Evolutionary conservation across 2,797 vertebrate species (phyloP), one percentile per base, ranked within the genome.

Genomic region (Rhabdomys pumilio): DNA sequence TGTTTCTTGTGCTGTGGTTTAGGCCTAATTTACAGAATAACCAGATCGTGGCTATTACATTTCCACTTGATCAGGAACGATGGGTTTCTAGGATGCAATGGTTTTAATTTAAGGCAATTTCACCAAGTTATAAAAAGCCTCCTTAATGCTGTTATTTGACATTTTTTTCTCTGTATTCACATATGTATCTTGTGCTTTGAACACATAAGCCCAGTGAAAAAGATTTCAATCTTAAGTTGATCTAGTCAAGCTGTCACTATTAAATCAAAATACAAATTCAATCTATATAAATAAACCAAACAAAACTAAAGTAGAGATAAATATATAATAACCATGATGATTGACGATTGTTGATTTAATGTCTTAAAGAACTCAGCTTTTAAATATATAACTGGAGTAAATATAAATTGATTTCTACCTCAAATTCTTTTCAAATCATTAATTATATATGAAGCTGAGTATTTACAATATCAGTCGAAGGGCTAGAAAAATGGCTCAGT

Each of bases 21-120:
- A 93, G 19, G 0, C 59, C 50, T 86, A 93, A 85, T 63, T 50
- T 61, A 29, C 34, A 38, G 2, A 29, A 47, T 72, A 75, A 87
- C 34, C 72, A 79, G 61, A 91, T 6, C 61, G 6, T 88, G 77
- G 1, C 44, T 77, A 61, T 34, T 86, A 22, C 29, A 61, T 75
- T 95, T 82, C 93, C 11, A 90, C 14, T 80, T 87, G 10, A 26
- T 87, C 63, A 92, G 6, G 10, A 90, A 63, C 22, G 17, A 89
- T 22, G 34, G 90, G 38, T 7, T 65, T 73, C 53, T 22, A 67
- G 61, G 6, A 4, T 67, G 3, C 0, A 29, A 50, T 61, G 41
- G 84, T 75, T 72, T 31, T 86, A 79, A 96, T 65, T 93, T 90
- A 90, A 91, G 57, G 9, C 50, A 65, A 90, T 95, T 94, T 90